Evolutionary conservation across 2,888 invertebrate species (phyloP), one percentile per base, ranked within the genome.

Genomic region (Sphaerolaimus hirsutus): DNA sequence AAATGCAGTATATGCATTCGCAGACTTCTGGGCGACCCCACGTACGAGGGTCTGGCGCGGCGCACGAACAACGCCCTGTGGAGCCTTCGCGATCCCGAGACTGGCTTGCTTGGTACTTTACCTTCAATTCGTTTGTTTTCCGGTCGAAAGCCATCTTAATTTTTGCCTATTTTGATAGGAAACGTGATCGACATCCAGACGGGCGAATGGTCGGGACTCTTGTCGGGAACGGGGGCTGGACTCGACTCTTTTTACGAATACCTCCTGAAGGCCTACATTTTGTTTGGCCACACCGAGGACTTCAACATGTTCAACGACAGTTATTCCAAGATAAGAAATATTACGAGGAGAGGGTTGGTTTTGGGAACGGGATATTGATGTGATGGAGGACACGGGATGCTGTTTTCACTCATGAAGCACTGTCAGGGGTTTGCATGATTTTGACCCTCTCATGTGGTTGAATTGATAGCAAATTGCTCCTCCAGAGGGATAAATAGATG

Each of bases 231-330:
- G 4, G 74, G 75, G 38, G 75, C 75, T 46, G 74, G 74, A 17
- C 57, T 74, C 27, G 74, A 75, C 57, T 74, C 74, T 1, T 75
- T 70, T 58, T 74, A 68, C 61, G 75, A 75, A 61, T 75, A 75
- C 60, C 61, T 75, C 52, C 62, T 75, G 44, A 75, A 75, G 61
- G 66, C 71, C 2, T 74, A 71, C 56, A 72, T 75, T 49, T 55
- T 75, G 50, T 75, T 76, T 63, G 74, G 74, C 25, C 70, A 74
- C 48, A 57, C 63, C 38, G 66, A 68, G 49, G 72, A 74, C 59
- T 64, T 68, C 49, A 57, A 60, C 49, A 73, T 71, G 70, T 75
- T 74, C 58, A 70, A 70, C 51, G 71, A 73, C 53, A 66, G 70
- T 1, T 72, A 74, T 55, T 64, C 64, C 43, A 64, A 65, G 19